These are phyloP conservation scores for Lycocorax pyrrhopterus DNA, from an alignment of 2,113 vertebrate genomes.

Conservation along the genomic window DNA sequence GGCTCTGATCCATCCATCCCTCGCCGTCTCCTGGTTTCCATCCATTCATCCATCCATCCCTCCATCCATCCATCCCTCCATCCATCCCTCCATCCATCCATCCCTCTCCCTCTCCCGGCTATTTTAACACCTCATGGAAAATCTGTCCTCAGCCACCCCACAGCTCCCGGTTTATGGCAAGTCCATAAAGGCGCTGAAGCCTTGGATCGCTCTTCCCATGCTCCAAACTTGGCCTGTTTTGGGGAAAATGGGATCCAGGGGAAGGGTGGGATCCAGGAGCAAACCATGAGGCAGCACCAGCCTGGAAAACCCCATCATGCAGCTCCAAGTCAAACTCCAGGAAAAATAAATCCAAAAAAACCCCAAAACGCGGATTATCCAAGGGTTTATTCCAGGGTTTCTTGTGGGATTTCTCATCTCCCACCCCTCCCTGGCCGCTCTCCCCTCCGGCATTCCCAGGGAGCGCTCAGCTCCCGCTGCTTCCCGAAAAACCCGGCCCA, in stretches of 20 bases:
- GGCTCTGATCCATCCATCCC: not conserved
- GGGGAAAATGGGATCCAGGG: not conserved
- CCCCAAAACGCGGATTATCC: not conserved
- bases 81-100: not conserved
- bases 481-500: rapidly evolving
- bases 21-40: not conserved
- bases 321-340: not conserved
- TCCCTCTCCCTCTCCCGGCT: not conserved
- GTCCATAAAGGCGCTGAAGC: not conserved
- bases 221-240: not conserved
- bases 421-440: not conserved
- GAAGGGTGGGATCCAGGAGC: rapidly evolving
- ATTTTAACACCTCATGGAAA: not conserved
- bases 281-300: too few species aligned
- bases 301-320: not conserved
- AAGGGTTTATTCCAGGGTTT: not conserved
- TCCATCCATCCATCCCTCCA: not conserved
- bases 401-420: not conserved
- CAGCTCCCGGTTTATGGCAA: rapidly evolving
- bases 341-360: rapidly evolving
- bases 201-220: not conserved
- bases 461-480: not conserved
- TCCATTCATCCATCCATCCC: not conserved
- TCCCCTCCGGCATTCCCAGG: not conserved
- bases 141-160: not conserved